phyloP scores from a whole-genome alignment of 2,113 vertebrate species.

The Leiothrix lutea region DNA sequence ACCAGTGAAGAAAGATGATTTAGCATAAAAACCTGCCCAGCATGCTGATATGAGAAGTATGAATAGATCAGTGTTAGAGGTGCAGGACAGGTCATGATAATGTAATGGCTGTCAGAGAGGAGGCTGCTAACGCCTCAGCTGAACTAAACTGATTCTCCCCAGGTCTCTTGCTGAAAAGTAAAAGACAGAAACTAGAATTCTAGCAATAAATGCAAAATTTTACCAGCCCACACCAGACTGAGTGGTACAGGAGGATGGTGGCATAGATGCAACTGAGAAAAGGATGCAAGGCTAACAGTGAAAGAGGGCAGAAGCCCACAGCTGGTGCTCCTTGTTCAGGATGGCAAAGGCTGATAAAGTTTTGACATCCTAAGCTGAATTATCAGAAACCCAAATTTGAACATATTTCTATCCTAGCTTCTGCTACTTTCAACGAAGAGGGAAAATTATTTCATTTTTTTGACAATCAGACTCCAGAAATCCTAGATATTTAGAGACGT shows the following conservation, averaged over 20 bases:
- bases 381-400: background rate
- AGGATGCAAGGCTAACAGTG: background rate
- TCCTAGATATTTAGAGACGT: background rate
- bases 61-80: constrained; percentile 20
- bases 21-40: constrained; percentile 51
- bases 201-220: constrained; percentile 1
- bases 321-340: background rate
- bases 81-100: constrained; percentile 14
- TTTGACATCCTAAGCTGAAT: background rate
- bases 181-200: background rate
- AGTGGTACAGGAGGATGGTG: background rate
- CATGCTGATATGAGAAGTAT: constrained; percentile 36
- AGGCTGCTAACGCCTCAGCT: background rate
- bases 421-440: background rate
- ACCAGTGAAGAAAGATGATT: constrained; percentile 33
- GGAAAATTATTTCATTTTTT: background rate
- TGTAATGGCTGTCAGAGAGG: constrained; percentile 11
- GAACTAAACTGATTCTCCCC: constrained; percentile 24
- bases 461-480: background rate
- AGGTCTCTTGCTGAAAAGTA: background rate
- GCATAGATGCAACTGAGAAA: background rate
- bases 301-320: background rate
- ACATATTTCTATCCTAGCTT: background rate
- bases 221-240: background rate
- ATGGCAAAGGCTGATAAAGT: background rate